These are phyloP conservation scores for Syngnathus rostellatus DNA, from an alignment of 2,797 vertebrate species.

Conservation along the genomic window DNA sequence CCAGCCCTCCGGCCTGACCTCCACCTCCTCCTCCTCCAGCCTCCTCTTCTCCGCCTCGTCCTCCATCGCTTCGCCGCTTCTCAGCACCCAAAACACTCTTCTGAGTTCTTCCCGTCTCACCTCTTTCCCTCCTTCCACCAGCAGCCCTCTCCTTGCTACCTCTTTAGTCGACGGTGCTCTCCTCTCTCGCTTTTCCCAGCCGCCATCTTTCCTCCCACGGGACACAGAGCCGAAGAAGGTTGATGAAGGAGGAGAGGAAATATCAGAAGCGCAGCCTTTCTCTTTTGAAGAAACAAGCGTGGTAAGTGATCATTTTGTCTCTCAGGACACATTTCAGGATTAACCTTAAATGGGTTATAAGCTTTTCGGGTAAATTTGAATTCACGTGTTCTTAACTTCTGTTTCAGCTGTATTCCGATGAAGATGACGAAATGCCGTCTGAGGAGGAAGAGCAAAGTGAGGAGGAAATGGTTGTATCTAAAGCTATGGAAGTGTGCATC, in stretches of 20 bases:
- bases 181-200: slow-evolving; percentile 8
- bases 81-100: slow-evolving; percentile 51
- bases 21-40: slow-evolving; percentile 44
- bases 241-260: slow-evolving; percentile 20
- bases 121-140: slow-evolving; percentile 2
- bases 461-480: background rate
- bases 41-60: slow-evolving; percentile 36
- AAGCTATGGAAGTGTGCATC: slow-evolving; percentile 21
- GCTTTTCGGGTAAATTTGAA: background rate
- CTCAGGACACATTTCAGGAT: background rate
- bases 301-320: slow-evolving; percentile 31
- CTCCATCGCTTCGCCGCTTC: slow-evolving; percentile 24
- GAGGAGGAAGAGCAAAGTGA: slow-evolving; percentile 11
- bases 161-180: slow-evolving; percentile 26
- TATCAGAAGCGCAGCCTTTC: slow-evolving; percentile 22
- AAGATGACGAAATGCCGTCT: slow-evolving; percentile 2
- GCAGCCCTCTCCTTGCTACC: slow-evolving; percentile 14
- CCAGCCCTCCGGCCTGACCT: slow-evolving; percentile 55
- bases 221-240: background rate
- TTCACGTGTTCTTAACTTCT: background rate
- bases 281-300: slow-evolving; percentile 31
- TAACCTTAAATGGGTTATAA: background rate
- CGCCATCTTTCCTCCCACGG: slow-evolving; percentile 19
- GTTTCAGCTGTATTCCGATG: slow-evolving; percentile 19
- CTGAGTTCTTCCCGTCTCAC: slow-evolving; percentile 8